Conservation (phyloP, 2,797 vertebrate species). For the Acestrorhynchus altus region DNA sequence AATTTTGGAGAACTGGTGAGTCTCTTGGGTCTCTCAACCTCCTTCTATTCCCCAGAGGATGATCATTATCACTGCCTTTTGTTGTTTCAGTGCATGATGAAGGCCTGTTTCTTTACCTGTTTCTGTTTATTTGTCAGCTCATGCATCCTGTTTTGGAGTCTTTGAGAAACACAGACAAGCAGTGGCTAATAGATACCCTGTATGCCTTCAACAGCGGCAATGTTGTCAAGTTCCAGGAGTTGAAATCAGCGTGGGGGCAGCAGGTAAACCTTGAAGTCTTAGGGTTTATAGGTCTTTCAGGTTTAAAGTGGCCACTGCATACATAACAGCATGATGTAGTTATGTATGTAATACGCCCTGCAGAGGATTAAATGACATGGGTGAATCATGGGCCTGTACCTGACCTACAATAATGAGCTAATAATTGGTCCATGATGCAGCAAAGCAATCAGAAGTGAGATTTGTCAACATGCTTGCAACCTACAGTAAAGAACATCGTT, state of each 20-base stretch:
- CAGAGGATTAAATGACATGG: not conserved
- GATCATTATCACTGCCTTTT: not conserved
- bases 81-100: not conserved
- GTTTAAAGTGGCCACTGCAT: no score
- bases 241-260: slow-evolving; percentile 93
- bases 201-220: slow-evolving; percentile 96
- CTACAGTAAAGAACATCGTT: no score
- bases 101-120: slow-evolving; percentile 22
- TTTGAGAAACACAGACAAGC: slow-evolving; percentile 89
- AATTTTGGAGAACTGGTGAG: slow-evolving; percentile 96
- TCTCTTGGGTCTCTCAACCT: not conserved
- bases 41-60: slow-evolving; percentile 3
- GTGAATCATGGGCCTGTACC: not conserved
- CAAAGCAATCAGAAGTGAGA: no score
- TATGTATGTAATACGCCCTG: not conserved
- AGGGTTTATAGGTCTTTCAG: no score
- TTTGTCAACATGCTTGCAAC: no score
- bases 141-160: slow-evolving; percentile 97
- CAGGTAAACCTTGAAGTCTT: no score
- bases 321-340: no score
- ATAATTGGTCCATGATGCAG: no score
- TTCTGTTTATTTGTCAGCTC: slow-evolving; percentile 75
- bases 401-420: not conserved
- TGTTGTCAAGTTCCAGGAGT: slow-evolving; percentile 91
- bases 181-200: slow-evolving; percentile 96